Base-by-base conservation (phyloP, 1,140 invertebrate species). In the Formica exsecta region DNA sequence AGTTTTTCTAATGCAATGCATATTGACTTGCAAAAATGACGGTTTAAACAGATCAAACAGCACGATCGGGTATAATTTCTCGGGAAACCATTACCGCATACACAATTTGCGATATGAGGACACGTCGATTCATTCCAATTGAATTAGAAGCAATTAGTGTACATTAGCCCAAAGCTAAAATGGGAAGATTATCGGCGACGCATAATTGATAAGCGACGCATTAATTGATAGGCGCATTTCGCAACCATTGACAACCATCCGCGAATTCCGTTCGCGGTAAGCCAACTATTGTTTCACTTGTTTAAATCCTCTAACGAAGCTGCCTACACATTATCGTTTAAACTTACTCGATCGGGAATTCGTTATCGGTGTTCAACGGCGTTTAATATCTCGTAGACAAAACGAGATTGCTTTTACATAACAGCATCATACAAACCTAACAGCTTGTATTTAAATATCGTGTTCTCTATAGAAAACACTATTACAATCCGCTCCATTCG, bases 141-240 rank as follows among this genome's bases (percentile, higher is more conserved):
- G 57, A 81, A 81, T 81, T 73, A 71, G 79, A 74, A 83, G 79
- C 79, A 74, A 83, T 83, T 83, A 9, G 19, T 29, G 19, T 11
- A 25, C 79, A 83, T 61, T 74, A 73, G 68, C 25, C 62, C 68
- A 61, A 73, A 61, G 54, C 54, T 29, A 62, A 74, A 83, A 36
- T 48, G 38, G 54, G 51, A 83, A 73, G 68, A 83, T 83, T 62
- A 83, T 61, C 68, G 32, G 25, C 44, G 76, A 66, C 54, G 79
- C 54, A 74, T 41, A 61, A 51, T 51, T 51, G 48, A 51, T 51
- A 51, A 13, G 48, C 48, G 4, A 32, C 54, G 68, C 54, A 70
- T 44, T 74, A 83, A 83, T 74, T 83, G 29, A 83, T 83, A 83
- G 79, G 25, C 68, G 38, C 54, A 59, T 71, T 59, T 81, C 79